Evolutionary conservation across 2,888 invertebrate genomes (phyloP).

Genomic region (Lasioglossum morio): DNA sequence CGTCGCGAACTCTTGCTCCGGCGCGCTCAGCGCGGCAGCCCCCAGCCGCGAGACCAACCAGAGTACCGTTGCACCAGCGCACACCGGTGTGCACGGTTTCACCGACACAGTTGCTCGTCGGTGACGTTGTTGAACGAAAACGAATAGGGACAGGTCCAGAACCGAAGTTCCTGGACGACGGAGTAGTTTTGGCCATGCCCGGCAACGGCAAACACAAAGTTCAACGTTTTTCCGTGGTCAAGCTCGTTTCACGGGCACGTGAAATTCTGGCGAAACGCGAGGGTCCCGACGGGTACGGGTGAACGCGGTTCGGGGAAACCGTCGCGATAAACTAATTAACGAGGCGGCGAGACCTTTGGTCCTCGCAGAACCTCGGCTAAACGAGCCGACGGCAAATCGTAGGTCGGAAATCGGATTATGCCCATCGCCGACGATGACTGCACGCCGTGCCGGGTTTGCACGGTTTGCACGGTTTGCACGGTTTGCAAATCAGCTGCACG

Average conservation of each 20-base stretch:
- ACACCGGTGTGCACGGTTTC: not conserved
- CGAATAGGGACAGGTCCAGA: conserved; percentile 17
- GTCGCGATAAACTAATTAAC: conserved; percentile 19
- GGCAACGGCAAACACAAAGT: not conserved
- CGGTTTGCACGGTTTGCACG: not conserved
- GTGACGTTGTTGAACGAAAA: conserved; percentile 24
- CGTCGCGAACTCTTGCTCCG: conserved; percentile 16
- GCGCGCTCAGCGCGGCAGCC: not conserved
- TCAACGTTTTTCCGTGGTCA: not conserved
- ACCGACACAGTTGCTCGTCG: not conserved
- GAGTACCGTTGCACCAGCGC: not conserved
- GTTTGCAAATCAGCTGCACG: conserved; percentile 28
- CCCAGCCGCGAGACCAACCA: not conserved
- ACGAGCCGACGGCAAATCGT: not conserved
- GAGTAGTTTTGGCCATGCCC: not conserved
- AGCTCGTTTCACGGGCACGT: not conserved
- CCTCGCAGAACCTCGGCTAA: not conserved
- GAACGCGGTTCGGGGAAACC: not conserved
- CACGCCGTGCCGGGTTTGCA: not conserved
- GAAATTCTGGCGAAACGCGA: not conserved
- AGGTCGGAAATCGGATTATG: conserved; percentile 17
- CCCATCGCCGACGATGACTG: conserved; percentile 17
- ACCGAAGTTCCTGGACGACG: not conserved
- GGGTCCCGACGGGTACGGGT: not conserved
- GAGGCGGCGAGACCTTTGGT: conserved; percentile 7